Evolutionary conservation across 2,888 invertebrate genomes (phyloP).

Genomic region (Gari tellinella): DNA sequence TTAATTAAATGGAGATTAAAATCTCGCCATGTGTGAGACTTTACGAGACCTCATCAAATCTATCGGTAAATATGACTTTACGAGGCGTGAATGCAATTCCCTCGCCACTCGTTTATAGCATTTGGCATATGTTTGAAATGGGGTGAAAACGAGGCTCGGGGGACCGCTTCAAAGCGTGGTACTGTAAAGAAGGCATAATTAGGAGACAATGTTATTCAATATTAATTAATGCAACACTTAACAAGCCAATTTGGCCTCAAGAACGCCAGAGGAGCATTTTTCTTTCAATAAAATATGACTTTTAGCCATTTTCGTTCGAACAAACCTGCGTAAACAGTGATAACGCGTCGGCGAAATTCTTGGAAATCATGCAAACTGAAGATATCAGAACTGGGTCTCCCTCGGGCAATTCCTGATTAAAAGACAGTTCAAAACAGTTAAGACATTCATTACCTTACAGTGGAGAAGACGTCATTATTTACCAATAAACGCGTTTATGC

Average conservation of each 20-base stretch:
- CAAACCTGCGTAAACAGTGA: background rate
- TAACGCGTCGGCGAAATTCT: too few relatives aligned
- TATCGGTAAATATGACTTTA: slow-evolving; percentile 65
- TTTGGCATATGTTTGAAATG: slow-evolving; percentile 58
- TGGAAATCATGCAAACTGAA: too few relatives aligned
- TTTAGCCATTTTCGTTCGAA: background rate
- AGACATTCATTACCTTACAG: too few relatives aligned
- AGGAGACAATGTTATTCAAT: slow-evolving; percentile 45
- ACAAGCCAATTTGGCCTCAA: slow-evolving; percentile 2
- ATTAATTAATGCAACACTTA: slow-evolving; percentile 36
- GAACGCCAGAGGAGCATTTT: background rate
- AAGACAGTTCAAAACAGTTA: too few relatives aligned
- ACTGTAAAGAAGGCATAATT: slow-evolving; percentile 39
- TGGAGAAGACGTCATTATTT: too few relatives aligned
- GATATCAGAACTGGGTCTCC: too few relatives aligned
- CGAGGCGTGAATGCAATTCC: slow-evolving; percentile 52
- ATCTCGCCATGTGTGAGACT: slow-evolving; percentile 61
- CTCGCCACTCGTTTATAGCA: slow-evolving; percentile 29
- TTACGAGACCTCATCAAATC: slow-evolving; percentile 61
- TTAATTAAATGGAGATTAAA: slow-evolving; percentile 64
- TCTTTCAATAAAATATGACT: slow-evolving; percentile 9
- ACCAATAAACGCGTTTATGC: too few relatives aligned
- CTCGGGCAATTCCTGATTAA: too few relatives aligned
- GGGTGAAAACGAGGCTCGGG: slow-evolving; percentile 32
- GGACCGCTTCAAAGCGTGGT: slow-evolving; percentile 47